phyloP scores from a whole-genome alignment of 2,797 vertebrate species.

The Crenichthys baileyi region DNA sequence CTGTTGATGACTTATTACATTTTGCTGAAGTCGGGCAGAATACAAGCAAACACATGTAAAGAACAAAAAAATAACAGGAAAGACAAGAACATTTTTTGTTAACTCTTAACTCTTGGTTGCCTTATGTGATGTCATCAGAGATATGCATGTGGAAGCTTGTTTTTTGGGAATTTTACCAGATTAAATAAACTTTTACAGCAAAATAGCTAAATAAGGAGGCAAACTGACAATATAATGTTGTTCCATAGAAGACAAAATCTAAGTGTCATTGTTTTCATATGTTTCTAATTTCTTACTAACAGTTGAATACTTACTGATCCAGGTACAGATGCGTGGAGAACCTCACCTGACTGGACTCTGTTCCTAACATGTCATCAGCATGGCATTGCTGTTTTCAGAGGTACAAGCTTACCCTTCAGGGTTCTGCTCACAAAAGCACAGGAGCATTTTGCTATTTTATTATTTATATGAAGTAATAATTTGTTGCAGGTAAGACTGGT shows the following conservation, averaged over 20 bases:
- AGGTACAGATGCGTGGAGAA: background rate
- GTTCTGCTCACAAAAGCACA: background rate
- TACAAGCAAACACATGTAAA: background rate
- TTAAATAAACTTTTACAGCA: background rate
- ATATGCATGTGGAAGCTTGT: too few relatives aligned
- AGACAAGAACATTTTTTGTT: background rate
- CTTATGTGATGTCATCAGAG: too few relatives aligned
- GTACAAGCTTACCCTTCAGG: background rate
- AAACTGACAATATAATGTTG: background rate
- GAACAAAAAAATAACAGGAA: background rate
- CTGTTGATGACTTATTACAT: background rate
- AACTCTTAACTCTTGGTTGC: too few relatives aligned
- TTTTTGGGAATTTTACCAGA: background rate
- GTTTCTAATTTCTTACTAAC: background rate
- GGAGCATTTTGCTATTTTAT: background rate
- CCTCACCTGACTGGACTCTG: background rate
- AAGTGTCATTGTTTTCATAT: background rate
- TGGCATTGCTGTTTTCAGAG: background rate
- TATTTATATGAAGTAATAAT: background rate
- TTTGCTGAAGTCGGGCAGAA: background rate
- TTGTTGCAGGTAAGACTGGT: background rate
- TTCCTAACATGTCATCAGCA: too few relatives aligned
- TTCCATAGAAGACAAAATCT: too few relatives aligned
- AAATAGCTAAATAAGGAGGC: background rate
- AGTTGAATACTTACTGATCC: background rate